A percentile compares a stretch with the other conserved stretches of the same genome.
These are phyloP conservation scores for Equus quagga DNA, from an alignment of 2,113 vertebrate species.

Conservation along the genomic window DNA sequence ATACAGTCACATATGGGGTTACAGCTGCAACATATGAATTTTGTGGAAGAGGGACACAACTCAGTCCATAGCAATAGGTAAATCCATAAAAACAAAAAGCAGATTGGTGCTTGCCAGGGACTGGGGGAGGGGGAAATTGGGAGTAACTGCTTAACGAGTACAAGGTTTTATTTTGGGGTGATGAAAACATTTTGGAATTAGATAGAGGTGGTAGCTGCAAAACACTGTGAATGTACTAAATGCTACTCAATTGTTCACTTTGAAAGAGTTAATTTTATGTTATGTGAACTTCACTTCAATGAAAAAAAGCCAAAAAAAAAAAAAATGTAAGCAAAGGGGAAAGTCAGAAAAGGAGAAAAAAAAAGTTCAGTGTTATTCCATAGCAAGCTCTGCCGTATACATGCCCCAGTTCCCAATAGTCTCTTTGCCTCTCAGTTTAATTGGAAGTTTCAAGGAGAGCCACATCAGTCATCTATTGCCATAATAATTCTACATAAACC, in stretches of 20 bases:
- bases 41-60: not conserved
- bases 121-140: not conserved
- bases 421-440: not conserved
- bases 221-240: conserved; percentile 6
- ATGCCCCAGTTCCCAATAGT: not conserved
- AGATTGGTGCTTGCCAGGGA: not conserved
- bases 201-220: not conserved
- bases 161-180: not conserved
- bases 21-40: not conserved
- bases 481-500: not conserved
- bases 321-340: not conserved
- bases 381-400: not conserved
- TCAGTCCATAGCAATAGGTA: not conserved
- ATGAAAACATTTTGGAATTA: conserved; percentile 20
- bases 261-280: not conserved
- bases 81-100: not conserved
- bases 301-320: not conserved
- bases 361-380: not conserved
- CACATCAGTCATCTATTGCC: not conserved
- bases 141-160: not conserved
- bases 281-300: not conserved
- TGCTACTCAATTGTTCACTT: not conserved
- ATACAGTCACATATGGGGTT: not conserved
- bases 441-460: not conserved
- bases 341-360: not conserved